Conservation (phyloP, 1,140 invertebrate genomes). For the Drosophila murphyi region DNA sequence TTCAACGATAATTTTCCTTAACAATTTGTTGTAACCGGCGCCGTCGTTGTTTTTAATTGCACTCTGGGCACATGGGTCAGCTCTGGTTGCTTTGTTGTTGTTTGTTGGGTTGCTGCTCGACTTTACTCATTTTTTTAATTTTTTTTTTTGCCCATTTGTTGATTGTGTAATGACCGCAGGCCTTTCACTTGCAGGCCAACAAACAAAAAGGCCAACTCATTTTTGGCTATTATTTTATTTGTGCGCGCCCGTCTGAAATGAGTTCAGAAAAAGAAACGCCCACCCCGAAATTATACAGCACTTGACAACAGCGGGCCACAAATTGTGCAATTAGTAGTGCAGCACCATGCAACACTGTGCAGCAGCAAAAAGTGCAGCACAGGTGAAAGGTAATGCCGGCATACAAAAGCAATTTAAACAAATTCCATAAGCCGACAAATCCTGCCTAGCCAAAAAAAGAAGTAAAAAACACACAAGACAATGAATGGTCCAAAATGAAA, state of each 20-base stretch:
- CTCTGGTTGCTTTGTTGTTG: neutral
- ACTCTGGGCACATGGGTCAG: conserved; percentile 49
- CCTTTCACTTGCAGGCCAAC: conserved; percentile 68
- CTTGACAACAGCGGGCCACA: conserved; percentile 57
- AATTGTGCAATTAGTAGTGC: conserved; percentile 72
- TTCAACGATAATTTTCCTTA: conserved; percentile 54
- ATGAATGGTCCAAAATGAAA: conserved; percentile 18
- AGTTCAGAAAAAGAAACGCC: conserved; percentile 72
- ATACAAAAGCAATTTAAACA: conserved; percentile 21
- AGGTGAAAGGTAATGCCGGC: conserved; percentile 62
- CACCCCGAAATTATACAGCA: conserved; percentile 69
- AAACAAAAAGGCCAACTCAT: conserved; percentile 67
- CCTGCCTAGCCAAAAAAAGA: conserved; percentile 39
- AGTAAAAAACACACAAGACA: conserved; percentile 15
- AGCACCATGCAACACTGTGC: conserved; percentile 27
- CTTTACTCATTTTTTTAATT: conserved; percentile 17
- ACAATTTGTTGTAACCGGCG: conserved; percentile 73
- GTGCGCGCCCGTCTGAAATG: conserved; percentile 65
- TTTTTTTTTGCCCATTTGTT: conserved; percentile 42
- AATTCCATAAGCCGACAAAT: conserved; percentile 58
- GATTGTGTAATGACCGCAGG: conserved; percentile 74
- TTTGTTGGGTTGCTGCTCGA: conserved; percentile 25
- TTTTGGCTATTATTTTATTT: conserved; percentile 79
- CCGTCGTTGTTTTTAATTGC: conserved; percentile 58
- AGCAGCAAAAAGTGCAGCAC: conserved; percentile 21